Evolutionary conservation across 1,140 invertebrate genomes (phyloP), one percentile per base, ranked within the genome.

Genomic region (Phymorhynchus buccinoides): DNA sequence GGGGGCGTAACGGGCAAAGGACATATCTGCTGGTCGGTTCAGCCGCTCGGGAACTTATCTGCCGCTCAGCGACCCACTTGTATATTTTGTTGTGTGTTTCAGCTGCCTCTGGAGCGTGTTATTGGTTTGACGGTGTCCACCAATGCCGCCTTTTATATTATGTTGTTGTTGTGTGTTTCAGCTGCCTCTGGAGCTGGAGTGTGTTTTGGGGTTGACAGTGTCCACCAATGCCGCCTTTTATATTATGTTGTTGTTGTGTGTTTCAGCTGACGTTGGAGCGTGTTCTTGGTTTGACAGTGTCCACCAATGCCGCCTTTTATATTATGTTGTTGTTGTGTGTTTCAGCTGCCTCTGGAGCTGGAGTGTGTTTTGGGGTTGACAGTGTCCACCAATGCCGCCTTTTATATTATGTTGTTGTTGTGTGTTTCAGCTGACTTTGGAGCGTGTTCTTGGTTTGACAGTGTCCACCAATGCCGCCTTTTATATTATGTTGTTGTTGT

Each of bases 91-190:
- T 27, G 22, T 27, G 22, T 62, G 56, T 62, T 62, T 62, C 56
- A 62, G 56, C 2, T 62, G 56, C 12, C 32, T 3, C 37, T 73
- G 32, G 32, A 73, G 71, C 71, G 37, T 73, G 32, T 73, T 73
- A n/a, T 37, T 73, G 71, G 32, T 73, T 62, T 62, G 56, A 62
- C 56, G n/a, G 56, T 62, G 18, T 22, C 56, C 12, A 3, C 18
- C 22, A 62, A 98, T 95, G 96, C 97, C 87, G 96, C 97, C 12
- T 94, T 99, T 88, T 96, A n/a, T n/a, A n/a, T n/a, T n/a, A n/a
- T n/a, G n/a, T n/a, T n/a, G n/a, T 62, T 62, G 22, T 62, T 27
- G 22, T 27, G 22, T 62, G 56, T 62, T 62, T 62, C 56, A 62
- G 56, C 2, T 62, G 56, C 12, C 32, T 3, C 37, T 73, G 32